A percentile compares a stretch with the other conserved stretches of the same genome.
phyloP scores from a whole-genome alignment of 2,113 vertebrate species.

The Ictalurus furcatus region DNA sequence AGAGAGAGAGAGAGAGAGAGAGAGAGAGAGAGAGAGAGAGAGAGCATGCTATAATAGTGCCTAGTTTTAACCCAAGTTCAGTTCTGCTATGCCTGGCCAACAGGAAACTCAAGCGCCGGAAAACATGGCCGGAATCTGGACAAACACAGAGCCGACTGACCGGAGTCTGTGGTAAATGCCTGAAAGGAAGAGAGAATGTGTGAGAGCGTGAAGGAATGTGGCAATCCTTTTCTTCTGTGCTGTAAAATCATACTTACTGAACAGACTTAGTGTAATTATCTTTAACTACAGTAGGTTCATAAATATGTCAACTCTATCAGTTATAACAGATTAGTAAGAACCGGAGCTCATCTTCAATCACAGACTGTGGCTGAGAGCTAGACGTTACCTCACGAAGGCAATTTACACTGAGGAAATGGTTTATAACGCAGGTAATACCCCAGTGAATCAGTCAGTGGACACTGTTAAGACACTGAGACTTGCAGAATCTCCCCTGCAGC shows the following conservation, averaged over 20 bases:
- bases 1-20: too few species aligned
- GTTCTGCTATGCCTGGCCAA: slow-evolving; percentile 53
- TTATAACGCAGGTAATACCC: slow-evolving; percentile 68
- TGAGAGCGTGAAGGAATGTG: slow-evolving; percentile 43
- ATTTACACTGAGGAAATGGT: slow-evolving; percentile 67
- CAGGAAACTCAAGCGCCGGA: slow-evolving; percentile 66
- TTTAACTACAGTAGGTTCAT: background rate
- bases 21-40: slow-evolving; percentile 31
- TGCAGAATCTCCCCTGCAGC: slow-evolving; percentile 44
- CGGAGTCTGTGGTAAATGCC: slow-evolving; percentile 75
- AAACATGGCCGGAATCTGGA: slow-evolving; percentile 62
- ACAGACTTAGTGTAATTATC: background rate
- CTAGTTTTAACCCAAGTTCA: slow-evolving; percentile 11
- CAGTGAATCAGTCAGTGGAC: slow-evolving; percentile 59
- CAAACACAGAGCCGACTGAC: slow-evolving; percentile 69
- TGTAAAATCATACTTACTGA: background rate
- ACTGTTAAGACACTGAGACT: slow-evolving; percentile 40
- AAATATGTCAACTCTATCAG: background rate
- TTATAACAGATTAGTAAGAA: slow-evolving; percentile 2
- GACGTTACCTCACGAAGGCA: slow-evolving; percentile 71
- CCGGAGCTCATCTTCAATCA: background rate
- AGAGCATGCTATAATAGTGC: slow-evolving; percentile 47
- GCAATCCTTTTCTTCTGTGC: slow-evolving; percentile 37
- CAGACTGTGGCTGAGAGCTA: slow-evolving; percentile 39
- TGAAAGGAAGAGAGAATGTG: slow-evolving; percentile 50